Conservation (phyloP, 2,113 vertebrate genomes). For the Mohoua ochrocephala region DNA sequence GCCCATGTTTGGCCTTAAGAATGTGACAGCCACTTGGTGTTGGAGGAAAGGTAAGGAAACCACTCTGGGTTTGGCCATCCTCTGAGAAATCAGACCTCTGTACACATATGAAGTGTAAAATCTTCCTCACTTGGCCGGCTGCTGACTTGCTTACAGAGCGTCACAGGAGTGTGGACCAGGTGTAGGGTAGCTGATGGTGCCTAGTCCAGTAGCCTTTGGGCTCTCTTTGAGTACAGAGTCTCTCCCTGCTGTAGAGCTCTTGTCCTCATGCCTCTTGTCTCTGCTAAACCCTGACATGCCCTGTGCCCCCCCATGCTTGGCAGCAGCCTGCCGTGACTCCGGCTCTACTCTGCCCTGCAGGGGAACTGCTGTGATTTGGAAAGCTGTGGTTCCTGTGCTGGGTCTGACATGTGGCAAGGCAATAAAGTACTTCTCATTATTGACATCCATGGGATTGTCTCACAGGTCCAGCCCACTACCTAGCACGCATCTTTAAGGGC, state of each 20-base stretch:
- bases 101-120: background rate
- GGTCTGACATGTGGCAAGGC: background rate
- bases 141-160: background rate
- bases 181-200: background rate
- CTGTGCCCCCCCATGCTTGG: rapidly evolving
- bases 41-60: background rate
- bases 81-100: background rate
- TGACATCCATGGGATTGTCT: background rate
- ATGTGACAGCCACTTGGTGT: background rate
- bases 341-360: background rate
- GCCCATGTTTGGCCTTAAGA: background rate
- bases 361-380: background rate
- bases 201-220: background rate
- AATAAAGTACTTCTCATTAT: background rate
- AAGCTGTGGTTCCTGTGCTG: background rate
- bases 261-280: background rate
- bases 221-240: background rate
- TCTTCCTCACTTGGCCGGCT: background rate
- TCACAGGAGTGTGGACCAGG: background rate
- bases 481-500: background rate
- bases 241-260: background rate
- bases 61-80: background rate
- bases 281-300: background rate
- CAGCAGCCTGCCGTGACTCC: background rate
- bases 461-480: background rate